Percentiles rank a stretch among this genome's conserved stretches.
Evolutionary conservation across 1,140 invertebrate genomes (phyloP).

Genomic region (Aphelinus atriplicis): DNA sequence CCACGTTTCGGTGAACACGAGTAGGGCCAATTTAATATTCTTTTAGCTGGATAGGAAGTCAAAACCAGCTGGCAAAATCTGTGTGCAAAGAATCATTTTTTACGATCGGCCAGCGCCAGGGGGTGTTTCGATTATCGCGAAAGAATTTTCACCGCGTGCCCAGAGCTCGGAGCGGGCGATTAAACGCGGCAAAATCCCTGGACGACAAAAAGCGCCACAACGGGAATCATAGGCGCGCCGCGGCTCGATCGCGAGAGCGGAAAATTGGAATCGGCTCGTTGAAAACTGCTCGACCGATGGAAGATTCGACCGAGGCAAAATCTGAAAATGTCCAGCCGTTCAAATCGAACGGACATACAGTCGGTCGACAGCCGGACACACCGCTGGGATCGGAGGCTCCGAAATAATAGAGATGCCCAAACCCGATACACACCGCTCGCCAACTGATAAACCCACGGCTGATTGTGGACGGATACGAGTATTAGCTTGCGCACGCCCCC

Average conservation of each 20-base stretch:
- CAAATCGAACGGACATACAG: slow-evolving; percentile 37
- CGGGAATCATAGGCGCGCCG: too few relatives aligned
- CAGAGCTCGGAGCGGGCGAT: slow-evolving; percentile 12
- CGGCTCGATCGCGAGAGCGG: slow-evolving; percentile 13
- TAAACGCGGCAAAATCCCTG: slow-evolving; percentile 1
- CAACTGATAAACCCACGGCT: slow-evolving; percentile 14
- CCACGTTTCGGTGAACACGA: too few relatives aligned
- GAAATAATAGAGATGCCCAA: slow-evolving; percentile 41
- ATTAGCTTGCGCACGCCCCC: slow-evolving; percentile 36
- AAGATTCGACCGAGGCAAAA: slow-evolving; percentile 9
- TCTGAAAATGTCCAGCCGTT: slow-evolving; percentile 31
- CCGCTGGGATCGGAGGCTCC: neutral
- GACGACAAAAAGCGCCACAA: too few relatives aligned
- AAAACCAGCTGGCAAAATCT: slow-evolving; percentile 25
- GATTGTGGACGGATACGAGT: slow-evolving; percentile 36
- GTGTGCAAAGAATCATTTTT: neutral
- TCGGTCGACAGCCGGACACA: neutral
- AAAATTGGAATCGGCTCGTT: slow-evolving; percentile 43
- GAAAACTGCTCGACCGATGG: slow-evolving; percentile 36
- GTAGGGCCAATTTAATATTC: too few relatives aligned
- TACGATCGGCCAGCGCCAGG: neutral
- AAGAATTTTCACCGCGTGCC: slow-evolving; percentile 29
- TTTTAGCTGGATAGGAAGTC: too few relatives aligned
- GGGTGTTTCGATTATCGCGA: slow-evolving; percentile 37
- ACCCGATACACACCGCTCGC: slow-evolving; percentile 17